A percentile compares a stretch with the other conserved stretches of the same genome.
phyloP scores from a whole-genome alignment of 2,888 invertebrate species.

The Colostygia pectinataria region DNA sequence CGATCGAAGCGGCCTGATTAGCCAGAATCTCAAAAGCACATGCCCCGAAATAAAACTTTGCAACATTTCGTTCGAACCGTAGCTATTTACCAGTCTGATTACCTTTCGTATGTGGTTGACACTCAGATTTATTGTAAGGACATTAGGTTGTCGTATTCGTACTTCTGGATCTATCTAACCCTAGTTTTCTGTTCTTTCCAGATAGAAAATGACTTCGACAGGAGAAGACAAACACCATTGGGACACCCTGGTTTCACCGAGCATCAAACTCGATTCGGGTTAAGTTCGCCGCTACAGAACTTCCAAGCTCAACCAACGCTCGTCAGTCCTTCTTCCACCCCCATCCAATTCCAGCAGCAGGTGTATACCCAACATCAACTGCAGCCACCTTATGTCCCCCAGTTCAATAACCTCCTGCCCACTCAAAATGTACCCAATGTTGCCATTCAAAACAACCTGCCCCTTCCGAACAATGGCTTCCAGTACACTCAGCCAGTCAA shows the following conservation, averaged over 20 bases:
- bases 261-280: conserved; percentile 75
- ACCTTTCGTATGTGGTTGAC: too few relatives aligned
- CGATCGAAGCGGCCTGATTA: too few relatives aligned
- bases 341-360: conserved; percentile 62
- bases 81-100: too few relatives aligned
- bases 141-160: too few relatives aligned
- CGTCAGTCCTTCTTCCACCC: conserved; percentile 55
- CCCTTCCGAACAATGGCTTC: conserved; percentile 53
- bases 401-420: conserved; percentile 63
- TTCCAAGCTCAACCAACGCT: conserved; percentile 60
- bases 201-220: conserved; percentile 78
- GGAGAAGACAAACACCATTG: conserved; percentile 68
- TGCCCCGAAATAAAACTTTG: too few relatives aligned
- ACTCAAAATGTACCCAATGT: conserved; percentile 55
- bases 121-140: too few relatives aligned
- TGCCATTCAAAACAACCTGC: conserved; percentile 48
- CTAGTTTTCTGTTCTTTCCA: conserved; percentile 52
- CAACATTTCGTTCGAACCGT: too few relatives aligned
- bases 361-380: conserved; percentile 50
- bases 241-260: conserved; percentile 72
- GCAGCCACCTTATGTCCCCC: conserved; percentile 63
- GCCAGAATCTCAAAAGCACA: too few relatives aligned
- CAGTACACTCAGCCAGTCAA: conserved; percentile 58
- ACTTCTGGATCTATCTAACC: conserved; percentile 2
- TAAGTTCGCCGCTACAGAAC: conserved; percentile 68